Evolutionary conservation across 1,140 invertebrate species (phyloP).

Genomic region (Drosophila guanche): DNA sequence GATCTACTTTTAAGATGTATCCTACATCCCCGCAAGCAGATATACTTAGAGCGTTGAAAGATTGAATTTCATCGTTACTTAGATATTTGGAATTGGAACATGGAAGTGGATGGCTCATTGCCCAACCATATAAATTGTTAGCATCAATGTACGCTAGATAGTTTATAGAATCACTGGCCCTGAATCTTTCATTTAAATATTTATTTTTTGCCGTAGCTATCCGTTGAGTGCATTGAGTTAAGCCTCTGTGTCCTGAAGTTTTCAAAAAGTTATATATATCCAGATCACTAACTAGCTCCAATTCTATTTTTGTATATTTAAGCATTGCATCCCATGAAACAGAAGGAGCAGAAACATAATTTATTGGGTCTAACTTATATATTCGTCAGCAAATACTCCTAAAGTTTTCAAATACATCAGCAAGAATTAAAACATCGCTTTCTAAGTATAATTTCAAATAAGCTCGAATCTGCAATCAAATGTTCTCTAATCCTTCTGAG

Average conservation of each 20-base stretch:
- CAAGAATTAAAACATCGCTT: constrained; percentile 8
- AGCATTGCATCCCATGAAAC: constrained; percentile 21
- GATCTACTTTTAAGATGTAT: constrained; percentile 8
- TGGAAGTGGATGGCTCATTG: not conserved
- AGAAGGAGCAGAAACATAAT: constrained; percentile 3
- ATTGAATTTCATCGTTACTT: not conserved
- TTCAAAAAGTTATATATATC: constrained; percentile 8
- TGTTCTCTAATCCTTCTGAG: not conserved
- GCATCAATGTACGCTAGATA: constrained; percentile 5
- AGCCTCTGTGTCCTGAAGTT: not conserved
- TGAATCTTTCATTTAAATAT: not conserved
- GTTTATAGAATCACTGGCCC: not conserved
- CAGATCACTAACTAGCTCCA: constrained; percentile 12
- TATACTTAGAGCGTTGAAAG: not conserved
- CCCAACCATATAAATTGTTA: constrained; percentile 1
- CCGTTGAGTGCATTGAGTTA: constrained; percentile 6
- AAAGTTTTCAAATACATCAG: constrained; percentile 18
- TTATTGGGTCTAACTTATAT: constrained; percentile 14
- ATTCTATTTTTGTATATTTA: not conserved
- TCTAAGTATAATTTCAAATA: constrained; percentile 16
- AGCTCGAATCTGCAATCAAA: constrained; percentile 6
- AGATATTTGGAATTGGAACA: not conserved
- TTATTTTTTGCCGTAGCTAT: constrained; percentile 3
- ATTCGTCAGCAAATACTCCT: not conserved
- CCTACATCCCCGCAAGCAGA: not conserved